These are phyloP conservation scores for Macrophya alboannulata DNA, from an alignment of 2,888 invertebrate genomes.

Conservation along the genomic window DNA sequence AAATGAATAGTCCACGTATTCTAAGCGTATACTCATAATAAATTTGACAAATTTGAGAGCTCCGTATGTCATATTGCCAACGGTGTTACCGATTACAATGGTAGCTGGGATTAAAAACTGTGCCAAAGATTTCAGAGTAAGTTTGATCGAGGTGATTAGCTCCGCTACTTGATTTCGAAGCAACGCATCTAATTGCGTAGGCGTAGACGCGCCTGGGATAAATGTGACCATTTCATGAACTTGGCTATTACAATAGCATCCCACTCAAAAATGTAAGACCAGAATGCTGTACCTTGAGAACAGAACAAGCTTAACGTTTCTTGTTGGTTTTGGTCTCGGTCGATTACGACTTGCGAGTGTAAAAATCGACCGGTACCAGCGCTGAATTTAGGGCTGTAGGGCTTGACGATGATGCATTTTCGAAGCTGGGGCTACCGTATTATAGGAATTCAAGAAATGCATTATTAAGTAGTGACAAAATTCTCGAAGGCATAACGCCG, in stretches of 20 bases:
- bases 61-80: constrained; percentile 85
- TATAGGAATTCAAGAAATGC: no score
- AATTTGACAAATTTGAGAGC: constrained; percentile 84
- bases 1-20: no score
- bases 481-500: no score
- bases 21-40: no score
- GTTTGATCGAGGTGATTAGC: constrained; percentile 86
- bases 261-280: constrained; percentile 84
- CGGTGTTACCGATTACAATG: constrained; percentile 95
- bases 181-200: constrained; percentile 89
- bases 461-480: no score
- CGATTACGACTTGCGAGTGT: constrained; percentile 80
- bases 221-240: constrained; percentile 77
- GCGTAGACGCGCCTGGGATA: constrained; percentile 83
- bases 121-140: constrained; percentile 89
- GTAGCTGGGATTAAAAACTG: constrained; percentile 90
- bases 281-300: constrained; percentile 82
- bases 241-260: constrained; percentile 93
- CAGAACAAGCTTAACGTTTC: constrained; percentile 87
- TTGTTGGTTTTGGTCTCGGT: constrained; percentile 68
- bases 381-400: no score
- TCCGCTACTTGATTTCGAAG: constrained; percentile 87
- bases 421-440: no score
- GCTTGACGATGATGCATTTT: no score
- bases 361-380: constrained; percentile 90